Percentiles rank a stretch among this genome's conserved stretches.
phyloP scores from a whole-genome alignment of 2,797 vertebrate species.

The Periparus ater region DNA sequence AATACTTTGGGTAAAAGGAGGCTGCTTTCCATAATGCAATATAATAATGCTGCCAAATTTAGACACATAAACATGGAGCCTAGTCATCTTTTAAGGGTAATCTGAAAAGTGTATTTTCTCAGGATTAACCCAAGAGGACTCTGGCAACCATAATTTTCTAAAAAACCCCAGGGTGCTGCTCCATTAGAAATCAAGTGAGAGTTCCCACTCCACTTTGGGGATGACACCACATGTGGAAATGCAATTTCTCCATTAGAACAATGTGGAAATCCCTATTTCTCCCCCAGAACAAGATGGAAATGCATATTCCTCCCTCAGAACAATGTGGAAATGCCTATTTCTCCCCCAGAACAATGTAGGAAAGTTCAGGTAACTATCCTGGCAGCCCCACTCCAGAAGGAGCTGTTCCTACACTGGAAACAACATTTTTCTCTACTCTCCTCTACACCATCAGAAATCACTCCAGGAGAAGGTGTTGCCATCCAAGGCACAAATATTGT shows the following conservation, averaged over 20 bases:
- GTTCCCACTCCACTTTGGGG: background rate
- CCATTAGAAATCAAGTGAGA: background rate
- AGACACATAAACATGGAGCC: background rate
- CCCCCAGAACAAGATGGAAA: background rate
- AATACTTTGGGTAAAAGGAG: background rate
- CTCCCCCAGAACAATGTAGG: background rate
- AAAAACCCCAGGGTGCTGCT: background rate
- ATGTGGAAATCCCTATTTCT: accelerated
- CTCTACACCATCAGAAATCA: too few species aligned
- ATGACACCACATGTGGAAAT: background rate
- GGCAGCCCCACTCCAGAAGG: too few species aligned
- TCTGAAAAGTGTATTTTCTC: background rate
- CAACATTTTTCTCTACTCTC: too few species aligned
- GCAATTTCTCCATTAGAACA: background rate
- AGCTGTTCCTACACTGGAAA: too few species aligned
- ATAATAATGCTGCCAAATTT: background rate
- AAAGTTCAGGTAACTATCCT: too few species aligned
- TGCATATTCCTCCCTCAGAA: background rate
- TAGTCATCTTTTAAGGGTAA: background rate
- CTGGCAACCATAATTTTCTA: background rate
- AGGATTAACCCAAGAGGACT: background rate
- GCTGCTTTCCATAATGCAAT: background rate
- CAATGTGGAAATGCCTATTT: accelerated
- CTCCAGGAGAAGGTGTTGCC: too few species aligned
- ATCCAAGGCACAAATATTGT: too few species aligned